Conservation (phyloP, 2,888 invertebrate genomes). For the Sesia apiformis region DNA sequence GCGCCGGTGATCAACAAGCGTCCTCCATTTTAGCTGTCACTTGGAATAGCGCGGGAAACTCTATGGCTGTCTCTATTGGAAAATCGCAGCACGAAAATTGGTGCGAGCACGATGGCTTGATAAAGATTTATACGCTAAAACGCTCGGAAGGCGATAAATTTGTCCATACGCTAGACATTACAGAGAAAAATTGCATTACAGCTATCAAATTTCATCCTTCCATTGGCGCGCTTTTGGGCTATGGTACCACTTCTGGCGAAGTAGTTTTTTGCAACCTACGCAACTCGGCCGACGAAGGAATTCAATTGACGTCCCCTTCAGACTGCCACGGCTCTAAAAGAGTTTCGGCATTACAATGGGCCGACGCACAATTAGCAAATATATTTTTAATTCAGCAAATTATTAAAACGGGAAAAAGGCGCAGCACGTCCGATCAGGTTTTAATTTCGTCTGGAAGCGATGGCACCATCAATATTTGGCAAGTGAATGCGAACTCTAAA, state of each 20-base stretch:
- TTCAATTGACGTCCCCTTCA: conserved; percentile 36
- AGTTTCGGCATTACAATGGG: conserved; percentile 44
- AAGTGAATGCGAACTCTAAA: conserved; percentile 39
- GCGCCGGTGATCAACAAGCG: conserved; percentile 40
- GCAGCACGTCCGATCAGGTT: conserved; percentile 46
- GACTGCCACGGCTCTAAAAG: conserved; percentile 44
- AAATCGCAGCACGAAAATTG: conserved; percentile 45
- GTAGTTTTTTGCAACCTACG: conserved; percentile 46
- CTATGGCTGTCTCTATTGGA: conserved; percentile 47
- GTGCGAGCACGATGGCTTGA: conserved; percentile 50
- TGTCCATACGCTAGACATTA: conserved; percentile 36
- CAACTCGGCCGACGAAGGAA: conserved; percentile 23
- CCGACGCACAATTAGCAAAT: conserved; percentile 36
- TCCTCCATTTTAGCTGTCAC: conserved; percentile 35
- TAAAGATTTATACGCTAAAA: conserved; percentile 44
- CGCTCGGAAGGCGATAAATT: conserved; percentile 65
- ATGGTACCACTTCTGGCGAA: conserved; percentile 51
- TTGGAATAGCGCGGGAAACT: conserved; percentile 53
- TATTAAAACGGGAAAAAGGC: conserved; percentile 36
- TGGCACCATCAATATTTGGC: conserved; percentile 50
- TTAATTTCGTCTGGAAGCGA: conserved; percentile 35
- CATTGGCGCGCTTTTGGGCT: conserved; percentile 43
- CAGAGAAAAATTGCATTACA: conserved; percentile 51
- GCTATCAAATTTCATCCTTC: conserved; percentile 46
- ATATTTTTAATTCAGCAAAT: conserved; percentile 43